Base-by-base conservation (phyloP, 2,888 invertebrate genomes). In the Timandra comae region DNA sequence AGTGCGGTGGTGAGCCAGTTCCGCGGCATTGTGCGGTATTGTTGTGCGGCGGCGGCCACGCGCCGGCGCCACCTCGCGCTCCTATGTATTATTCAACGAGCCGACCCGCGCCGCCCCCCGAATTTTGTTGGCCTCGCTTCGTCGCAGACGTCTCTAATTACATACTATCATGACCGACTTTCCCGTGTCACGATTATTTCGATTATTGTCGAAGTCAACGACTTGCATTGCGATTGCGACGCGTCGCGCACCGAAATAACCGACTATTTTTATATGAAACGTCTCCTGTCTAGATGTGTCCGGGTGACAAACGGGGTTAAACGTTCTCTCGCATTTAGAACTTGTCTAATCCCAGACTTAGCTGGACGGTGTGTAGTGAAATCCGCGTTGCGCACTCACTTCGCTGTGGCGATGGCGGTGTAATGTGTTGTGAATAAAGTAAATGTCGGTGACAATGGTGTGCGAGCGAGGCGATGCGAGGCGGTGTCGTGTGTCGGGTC, bases 81-180 rank as follows among this genome's bases (percentile, higher is more conserved):
- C 3, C 53, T 65, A 81, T 82, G 79, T 79, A 67, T 81, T 79
- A 82, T 82, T 78, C 79, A 81, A 68, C 60, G 68, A 69, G 59
- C 75, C 75, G 75, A 77, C 79, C 79, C 64, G 71, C 63, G 68
- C 76, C 75, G 71, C 74, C 77, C 69, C 72, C 68, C 73, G 66
- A 76, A 73, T 79, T 76, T 65, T 63, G 78, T 78, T 72, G 70
- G 69, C 67, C 63, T 65, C 61, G 63, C 57, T 52, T 53, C 56
- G 58, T 49, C 50, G 42, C 60, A 59, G 63, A 61, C 68, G 66
- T 63, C 68, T 77, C 74, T 78, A 76, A 77, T 77, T 74, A 76
- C 73, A 71, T 70, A 69, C 65, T 63, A 67, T 68, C 71, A 64
- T 74, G 76, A 70, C 75, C 74, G 67, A 72, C 66, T 75, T 73